Conservation (phyloP, 2,888 invertebrate species). For the Ormyrus thymus region DNA sequence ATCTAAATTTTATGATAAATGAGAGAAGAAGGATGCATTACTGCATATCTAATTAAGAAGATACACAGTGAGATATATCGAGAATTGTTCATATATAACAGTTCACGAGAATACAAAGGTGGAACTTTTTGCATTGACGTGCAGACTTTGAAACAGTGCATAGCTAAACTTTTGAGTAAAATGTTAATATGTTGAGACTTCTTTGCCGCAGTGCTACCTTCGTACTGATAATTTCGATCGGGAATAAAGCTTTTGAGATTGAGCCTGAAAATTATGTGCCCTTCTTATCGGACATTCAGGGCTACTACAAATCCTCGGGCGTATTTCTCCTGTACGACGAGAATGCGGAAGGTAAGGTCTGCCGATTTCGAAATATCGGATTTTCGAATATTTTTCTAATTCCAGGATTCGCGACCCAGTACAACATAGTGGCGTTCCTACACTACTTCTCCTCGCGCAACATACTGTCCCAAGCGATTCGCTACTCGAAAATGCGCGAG, state of each 20-base stretch:
- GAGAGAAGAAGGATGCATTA: not conserved
- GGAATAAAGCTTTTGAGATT: slow-evolving; percentile 11
- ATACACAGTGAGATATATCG: not conserved
- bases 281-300: slow-evolving; percentile 28
- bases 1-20: no score
- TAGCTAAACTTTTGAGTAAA: no score
- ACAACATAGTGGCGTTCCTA: not conserved
- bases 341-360: slow-evolving; percentile 19
- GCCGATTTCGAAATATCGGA: not conserved
- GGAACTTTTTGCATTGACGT: no score
- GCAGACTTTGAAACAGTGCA: no score
- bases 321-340: slow-evolving; percentile 43
- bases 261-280: slow-evolving; percentile 11
- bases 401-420: not conserved
- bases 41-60: slow-evolving; percentile 28
- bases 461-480: slow-evolving; percentile 22
- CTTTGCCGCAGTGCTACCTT: slow-evolving; percentile 22
- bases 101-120: no score
- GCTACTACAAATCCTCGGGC: slow-evolving; percentile 41
- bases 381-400: not conserved
- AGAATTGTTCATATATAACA: not conserved
- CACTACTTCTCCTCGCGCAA: slow-evolving; percentile 9
- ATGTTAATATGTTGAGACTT: slow-evolving; percentile 31
- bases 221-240: slow-evolving; percentile 14
- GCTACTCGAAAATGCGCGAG: slow-evolving; percentile 26